Conservation (phyloP, 2,888 invertebrate genomes). For the Scrobipalpa atriplicella region DNA sequence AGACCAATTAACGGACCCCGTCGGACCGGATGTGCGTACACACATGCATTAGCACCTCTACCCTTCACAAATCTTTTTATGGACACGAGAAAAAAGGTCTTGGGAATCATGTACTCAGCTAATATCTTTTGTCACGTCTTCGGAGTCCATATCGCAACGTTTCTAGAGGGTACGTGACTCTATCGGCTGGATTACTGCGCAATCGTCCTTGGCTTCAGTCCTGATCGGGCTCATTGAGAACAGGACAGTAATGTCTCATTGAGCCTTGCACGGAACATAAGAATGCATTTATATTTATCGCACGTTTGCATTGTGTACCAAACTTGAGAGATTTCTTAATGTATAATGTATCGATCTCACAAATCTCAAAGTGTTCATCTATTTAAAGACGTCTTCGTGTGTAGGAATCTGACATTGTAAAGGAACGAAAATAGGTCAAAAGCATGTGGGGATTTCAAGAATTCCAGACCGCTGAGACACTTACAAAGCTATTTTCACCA, state of each 20-base stretch:
- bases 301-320: slow-evolving; percentile 44
- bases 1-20: slow-evolving; percentile 79
- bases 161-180: slow-evolving; percentile 54
- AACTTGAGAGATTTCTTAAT: slow-evolving; percentile 42
- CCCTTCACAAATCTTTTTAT: slow-evolving; percentile 76
- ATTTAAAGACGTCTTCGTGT: slow-evolving; percentile 49
- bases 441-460: slow-evolving; percentile 42
- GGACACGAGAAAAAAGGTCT: slow-evolving; percentile 56
- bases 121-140: slow-evolving; percentile 52
- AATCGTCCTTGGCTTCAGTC: slow-evolving; percentile 62
- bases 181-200: slow-evolving; percentile 59
- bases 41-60: slow-evolving; percentile 78
- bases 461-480: slow-evolving; percentile 31
- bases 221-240: slow-evolving; percentile 51
- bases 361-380: slow-evolving; percentile 42
- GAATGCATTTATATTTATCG: slow-evolving; percentile 60
- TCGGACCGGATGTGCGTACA: slow-evolving; percentile 77
- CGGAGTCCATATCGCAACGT: slow-evolving; percentile 38
- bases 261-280: slow-evolving; percentile 51
- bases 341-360: slow-evolving; percentile 35
- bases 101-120: slow-evolving; percentile 55
- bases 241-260: slow-evolving; percentile 60
- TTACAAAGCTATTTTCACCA: slow-evolving; percentile 20
- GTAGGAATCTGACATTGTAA: slow-evolving; percentile 53
- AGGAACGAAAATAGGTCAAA: slow-evolving; percentile 52